Percentiles rank a stretch among this genome's conserved stretches.
phyloP scores from a whole-genome alignment of 2,797 vertebrate species.

The Rhabdomys pumilio region DNA sequence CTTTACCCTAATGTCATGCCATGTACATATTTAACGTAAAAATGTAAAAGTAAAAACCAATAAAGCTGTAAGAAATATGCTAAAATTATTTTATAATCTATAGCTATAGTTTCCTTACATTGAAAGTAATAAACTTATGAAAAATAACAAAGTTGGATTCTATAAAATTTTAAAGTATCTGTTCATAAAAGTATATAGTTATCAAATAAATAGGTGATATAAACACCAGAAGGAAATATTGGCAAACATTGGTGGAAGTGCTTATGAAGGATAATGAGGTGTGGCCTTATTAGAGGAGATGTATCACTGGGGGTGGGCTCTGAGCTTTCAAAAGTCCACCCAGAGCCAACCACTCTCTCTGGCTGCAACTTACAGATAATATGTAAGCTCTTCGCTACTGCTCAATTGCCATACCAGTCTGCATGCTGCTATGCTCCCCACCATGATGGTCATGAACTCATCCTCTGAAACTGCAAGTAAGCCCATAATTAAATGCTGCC shows the following conservation, averaged over 20 bases:
- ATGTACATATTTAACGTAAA: slow-evolving; percentile 24
- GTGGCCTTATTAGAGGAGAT: background rate
- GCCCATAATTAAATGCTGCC: background rate
- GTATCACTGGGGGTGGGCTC: too few species aligned
- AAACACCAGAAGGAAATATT: slow-evolving; percentile 62
- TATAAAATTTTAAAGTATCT: slow-evolving; percentile 52
- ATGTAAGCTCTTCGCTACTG: background rate
- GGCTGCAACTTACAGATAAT: background rate
- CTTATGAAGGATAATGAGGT: background rate
- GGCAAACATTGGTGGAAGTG: background rate
- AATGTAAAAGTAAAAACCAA: background rate
- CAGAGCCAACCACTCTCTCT: background rate
- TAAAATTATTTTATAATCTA: slow-evolving; percentile 44
- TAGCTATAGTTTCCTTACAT: slow-evolving; percentile 1
- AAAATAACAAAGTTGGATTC: slow-evolving; percentile 24
- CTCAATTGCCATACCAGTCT: background rate
- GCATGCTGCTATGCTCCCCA: background rate
- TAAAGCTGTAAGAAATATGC: slow-evolving; percentile 40
- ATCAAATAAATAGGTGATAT: slow-evolving; percentile 46
- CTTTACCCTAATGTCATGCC: background rate
- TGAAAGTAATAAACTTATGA: background rate
- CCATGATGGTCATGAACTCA: background rate
- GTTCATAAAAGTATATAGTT: slow-evolving; percentile 5
- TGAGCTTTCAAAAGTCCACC: background rate
- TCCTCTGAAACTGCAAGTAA: background rate